Base-by-base conservation (phyloP, 2,888 invertebrate genomes). In the Drosophila tanythrix region DNA sequence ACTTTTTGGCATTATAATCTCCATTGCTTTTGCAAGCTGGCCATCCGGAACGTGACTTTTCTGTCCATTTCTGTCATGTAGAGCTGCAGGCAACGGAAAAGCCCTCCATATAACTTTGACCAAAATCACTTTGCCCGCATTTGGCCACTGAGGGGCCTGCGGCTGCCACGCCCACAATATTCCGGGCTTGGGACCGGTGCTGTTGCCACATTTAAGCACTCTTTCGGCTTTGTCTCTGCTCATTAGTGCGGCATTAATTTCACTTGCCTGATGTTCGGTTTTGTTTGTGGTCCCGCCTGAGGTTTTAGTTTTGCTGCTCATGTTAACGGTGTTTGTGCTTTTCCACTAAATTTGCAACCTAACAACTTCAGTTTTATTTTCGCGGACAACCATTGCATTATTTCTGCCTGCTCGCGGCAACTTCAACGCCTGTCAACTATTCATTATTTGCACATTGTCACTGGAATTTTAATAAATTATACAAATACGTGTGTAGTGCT, bases 181-280 rank as follows among this genome's bases (percentile, higher is more conserved):
- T 62, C 36, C 27, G 18, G 27, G 2, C 3, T 52, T 21, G 13
- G 43, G 29, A 35, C 40, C 29, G 43, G 21, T 58, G 35, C 35
- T 60, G 57, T 53, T 63, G 52, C 81, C 81, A 27, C 83, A 86
- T 81, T 70, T 81, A 71, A 70, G 75, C 79, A 73, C 82, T 80
- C 82, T 82, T 83, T 85, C 48, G 77, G 89, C 76, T 79, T 82
- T 83, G 89, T 90, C 82, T 71, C 71, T 87, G 89, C 87, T 90
- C 90, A 87, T 87, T 87, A 87, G 88, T 84, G 89, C 64, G 89
- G 75, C 90, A 84, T 87, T 90, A 89, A 89, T 84, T 83, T 87
- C 78, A 66, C 53, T 70, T 77, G 61, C 74, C 77, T 71, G 83
- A 65, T 67, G 66, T 63, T 82, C 66, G 63, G 70, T 53, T 81